phyloP scores from a whole-genome alignment of 2,888 invertebrate species.

The Synanthedon andrenaeformis region DNA sequence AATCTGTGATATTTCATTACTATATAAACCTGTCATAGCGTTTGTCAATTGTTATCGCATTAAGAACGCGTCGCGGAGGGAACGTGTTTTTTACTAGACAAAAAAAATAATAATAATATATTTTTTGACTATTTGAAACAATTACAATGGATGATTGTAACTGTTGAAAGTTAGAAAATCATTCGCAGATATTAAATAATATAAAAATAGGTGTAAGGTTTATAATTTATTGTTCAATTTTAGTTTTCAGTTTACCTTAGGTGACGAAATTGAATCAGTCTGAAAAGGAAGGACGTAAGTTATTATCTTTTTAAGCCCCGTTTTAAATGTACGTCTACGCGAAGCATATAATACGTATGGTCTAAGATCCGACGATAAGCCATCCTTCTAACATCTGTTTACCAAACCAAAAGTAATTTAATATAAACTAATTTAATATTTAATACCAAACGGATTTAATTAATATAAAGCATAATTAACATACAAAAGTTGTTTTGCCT shows the following conservation, averaged over 20 bases:
- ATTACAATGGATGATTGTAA: slow-evolving; percentile 60
- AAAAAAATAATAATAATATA: slow-evolving; percentile 42
- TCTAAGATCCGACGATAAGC: slow-evolving; percentile 25
- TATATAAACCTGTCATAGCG: slow-evolving; percentile 62
- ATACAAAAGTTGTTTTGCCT: too few relatives aligned
- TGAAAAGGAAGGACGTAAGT: slow-evolving; percentile 65
- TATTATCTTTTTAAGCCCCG: slow-evolving; percentile 60
- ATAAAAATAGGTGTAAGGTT: slow-evolving; percentile 64
- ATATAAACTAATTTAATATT: too few relatives aligned
- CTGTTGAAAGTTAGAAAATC: slow-evolving; percentile 54
- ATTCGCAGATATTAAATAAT: slow-evolving; percentile 60
- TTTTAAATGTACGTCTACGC: slow-evolving; percentile 33
- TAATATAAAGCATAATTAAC: too few relatives aligned
- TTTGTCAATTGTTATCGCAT: slow-evolving; percentile 69
- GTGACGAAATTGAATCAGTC: slow-evolving; percentile 69
- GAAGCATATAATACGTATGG: slow-evolving; percentile 45
- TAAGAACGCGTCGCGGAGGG: slow-evolving; percentile 51
- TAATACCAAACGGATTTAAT: too few relatives aligned
- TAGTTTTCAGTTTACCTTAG: slow-evolving; percentile 65
- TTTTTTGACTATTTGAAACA: slow-evolving; percentile 70
- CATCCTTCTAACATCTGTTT: too few relatives aligned
- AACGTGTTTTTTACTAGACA: slow-evolving; percentile 56
- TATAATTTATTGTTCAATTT: slow-evolving; percentile 69
- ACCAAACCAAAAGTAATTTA: too few relatives aligned
- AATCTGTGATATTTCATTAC: slow-evolving; percentile 71